Base-by-base conservation (phyloP, 2,888 invertebrate genomes). In the Cheilosia variabilis region DNA sequence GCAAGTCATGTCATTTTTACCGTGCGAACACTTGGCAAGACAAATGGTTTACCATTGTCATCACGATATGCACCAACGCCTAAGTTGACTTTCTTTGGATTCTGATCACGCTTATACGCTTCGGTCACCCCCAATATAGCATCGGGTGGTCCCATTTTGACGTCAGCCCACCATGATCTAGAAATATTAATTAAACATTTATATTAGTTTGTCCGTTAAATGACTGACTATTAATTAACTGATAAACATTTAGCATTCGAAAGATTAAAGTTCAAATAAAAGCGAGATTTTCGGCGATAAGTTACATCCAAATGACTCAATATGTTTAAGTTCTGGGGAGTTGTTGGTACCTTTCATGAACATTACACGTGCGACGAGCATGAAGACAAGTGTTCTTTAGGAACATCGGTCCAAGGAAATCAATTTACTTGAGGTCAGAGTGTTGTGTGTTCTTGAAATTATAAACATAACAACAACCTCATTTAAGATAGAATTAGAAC, bases 21-120 rank as follows among this genome's bases (percentile, higher is more conserved):
- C 94, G 95, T 94, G 83, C 93, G 93, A 27, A 99, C 98, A 91
- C 96, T 96, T 24, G 98, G 98, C 75, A 99, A 93, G 22, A 99
- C 95, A 92, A 95, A 98, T 2, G 99, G 99, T 93, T 99, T 98
- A 68, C 99, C 99, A 90, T 97, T 95, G 91, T 99, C 99, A 92
- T 99, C 99, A 88, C 99, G 95, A 93, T 99, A 99, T 9, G 99
- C 99, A 82, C 98, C 98, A 4, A 95, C 98, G 81, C 99, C 99
- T 65, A 99, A 94, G 93, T 99, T 99, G 87, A 99, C 96, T 93
- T 99, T 99, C 89, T 97, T 97, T 0, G 98, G 95, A 91, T 98
- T 96, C 2, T 94, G 93, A 91, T 99, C 99, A 83, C 93, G 95
- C 91, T 98, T 99, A 93, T 94, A 99, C 0, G 99, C 99, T 92